Base-by-base conservation (phyloP, 92 coral and sea anemone species). In the Zoanthus solanderi region DNA sequence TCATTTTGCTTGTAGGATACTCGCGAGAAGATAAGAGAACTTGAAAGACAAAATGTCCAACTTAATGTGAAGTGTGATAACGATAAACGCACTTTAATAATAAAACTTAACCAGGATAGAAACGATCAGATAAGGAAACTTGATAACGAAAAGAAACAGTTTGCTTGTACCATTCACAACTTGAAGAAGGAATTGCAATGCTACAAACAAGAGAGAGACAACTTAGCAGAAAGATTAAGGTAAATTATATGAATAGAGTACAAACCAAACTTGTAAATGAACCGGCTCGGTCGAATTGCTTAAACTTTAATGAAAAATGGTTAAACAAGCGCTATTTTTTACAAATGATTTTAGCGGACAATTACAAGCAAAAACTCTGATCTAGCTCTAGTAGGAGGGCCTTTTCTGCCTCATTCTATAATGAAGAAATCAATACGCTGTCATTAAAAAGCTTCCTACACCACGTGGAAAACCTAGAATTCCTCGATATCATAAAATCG, bases 191-290 rank as follows among this genome's bases (percentile, higher is more conserved):
- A 94, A 46, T 69, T 93, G 6, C 92, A 93, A 54, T 69, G 42
- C 56, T 78, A 89, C 13, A 94, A 87, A 46, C 92, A 87, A 34
- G 98, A 94, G 15, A 92, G 84, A 57, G 95, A 92, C 10, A 71
- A 12, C 65, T 31, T 93, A 42, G 83, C 89, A 30, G 83, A 76
- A 60, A 93, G 84, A 83, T 71, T 44, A 44, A 81, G 85, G 85
- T 81, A 81, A 9, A 29, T 7, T 47, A 5, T 11, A 8, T 12
- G 6, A 3, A 7, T 0, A 13, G 60, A 12, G 52, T 18, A 9
- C 42, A 8, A 30, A 42, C 45, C 8, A 11, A 31, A 31, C 6
- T 69, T 29, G 42, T 31, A 31, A 18, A 11, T 34, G 42, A 34
- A 34, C 42, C 42, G 42, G 42, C 42, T 34, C 42, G 42, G 42